phyloP scores from a whole-genome alignment of 1,140 invertebrate genomes.

The Orchesella cincta region DNA sequence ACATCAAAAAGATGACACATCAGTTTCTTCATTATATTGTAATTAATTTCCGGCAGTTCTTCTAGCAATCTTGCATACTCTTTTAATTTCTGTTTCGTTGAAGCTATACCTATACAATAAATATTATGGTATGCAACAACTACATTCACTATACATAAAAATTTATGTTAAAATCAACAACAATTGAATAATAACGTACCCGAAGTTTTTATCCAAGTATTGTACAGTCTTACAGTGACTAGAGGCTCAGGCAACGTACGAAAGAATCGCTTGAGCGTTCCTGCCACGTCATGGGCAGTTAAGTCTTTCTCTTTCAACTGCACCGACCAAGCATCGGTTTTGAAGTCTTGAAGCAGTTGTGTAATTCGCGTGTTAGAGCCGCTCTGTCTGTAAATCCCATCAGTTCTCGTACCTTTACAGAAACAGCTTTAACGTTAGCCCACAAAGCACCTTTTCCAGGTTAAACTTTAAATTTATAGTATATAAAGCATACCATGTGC shows the following conservation, averaged over 20 bases:
- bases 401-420: constrained; percentile 71
- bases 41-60: constrained; percentile 68
- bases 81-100: background rate
- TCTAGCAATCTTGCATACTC: constrained; percentile 60
- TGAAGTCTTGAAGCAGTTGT: constrained; percentile 71
- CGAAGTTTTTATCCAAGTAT: constrained; percentile 59
- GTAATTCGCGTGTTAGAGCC: constrained; percentile 75
- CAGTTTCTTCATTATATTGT: constrained; percentile 71
- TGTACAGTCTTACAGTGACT: constrained; percentile 63
- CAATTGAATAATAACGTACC: constrained; percentile 53
- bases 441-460: background rate
- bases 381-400: constrained; percentile 81
- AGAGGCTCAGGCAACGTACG: constrained; percentile 74
- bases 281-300: constrained; percentile 82
- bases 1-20: constrained; percentile 78
- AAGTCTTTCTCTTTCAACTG: constrained; percentile 73
- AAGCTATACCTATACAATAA: background rate
- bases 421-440: no score
- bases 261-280: constrained; percentile 80
- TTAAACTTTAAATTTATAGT: constrained; percentile 18
- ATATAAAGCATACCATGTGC: constrained; percentile 72
- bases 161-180: constrained; percentile 10
- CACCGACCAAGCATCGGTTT: constrained; percentile 78
- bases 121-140: background rate
- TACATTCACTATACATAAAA: constrained; percentile 24